Conservation (phyloP, 2,797 vertebrate genomes). For the Clarias laeviceps region DNA sequence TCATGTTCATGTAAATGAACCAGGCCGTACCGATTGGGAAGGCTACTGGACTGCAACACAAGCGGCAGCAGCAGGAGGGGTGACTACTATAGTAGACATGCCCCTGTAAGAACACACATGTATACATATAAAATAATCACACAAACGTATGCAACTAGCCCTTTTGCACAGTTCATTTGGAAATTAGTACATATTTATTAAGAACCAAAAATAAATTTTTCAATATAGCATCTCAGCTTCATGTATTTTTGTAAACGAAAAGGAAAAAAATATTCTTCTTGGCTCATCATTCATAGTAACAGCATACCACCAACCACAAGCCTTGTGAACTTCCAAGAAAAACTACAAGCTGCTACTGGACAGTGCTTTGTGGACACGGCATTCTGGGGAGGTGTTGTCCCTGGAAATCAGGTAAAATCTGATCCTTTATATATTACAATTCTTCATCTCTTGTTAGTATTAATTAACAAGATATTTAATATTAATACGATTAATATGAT, state of each 20-base stretch:
- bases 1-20: slow-evolving; percentile 84
- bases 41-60: slow-evolving; percentile 79
- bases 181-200: neutral
- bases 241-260: neutral
- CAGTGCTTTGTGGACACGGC: slow-evolving; percentile 82
- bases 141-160: neutral
- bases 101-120: slow-evolving; percentile 72
- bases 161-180: neutral
- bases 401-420: slow-evolving; percentile 77
- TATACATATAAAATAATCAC: neutral
- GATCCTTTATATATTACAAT: neutral
- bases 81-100: slow-evolving; percentile 85
- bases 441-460: neutral
- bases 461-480: too few species aligned
- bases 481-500: neutral
- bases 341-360: slow-evolving; percentile 69
- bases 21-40: slow-evolving; percentile 79
- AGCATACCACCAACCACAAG: slow-evolving; percentile 81
- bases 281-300: slow-evolving; percentile 66
- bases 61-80: slow-evolving; percentile 82
- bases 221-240: neutral
- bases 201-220: neutral
- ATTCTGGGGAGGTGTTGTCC: slow-evolving; percentile 85
- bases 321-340: slow-evolving; percentile 71
- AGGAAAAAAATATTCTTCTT: neutral